Percentiles rank a stretch among this genome's conserved stretches.
Conservation (phyloP, 2,797 vertebrate genomes). For the Darevskia mixta region DNA sequence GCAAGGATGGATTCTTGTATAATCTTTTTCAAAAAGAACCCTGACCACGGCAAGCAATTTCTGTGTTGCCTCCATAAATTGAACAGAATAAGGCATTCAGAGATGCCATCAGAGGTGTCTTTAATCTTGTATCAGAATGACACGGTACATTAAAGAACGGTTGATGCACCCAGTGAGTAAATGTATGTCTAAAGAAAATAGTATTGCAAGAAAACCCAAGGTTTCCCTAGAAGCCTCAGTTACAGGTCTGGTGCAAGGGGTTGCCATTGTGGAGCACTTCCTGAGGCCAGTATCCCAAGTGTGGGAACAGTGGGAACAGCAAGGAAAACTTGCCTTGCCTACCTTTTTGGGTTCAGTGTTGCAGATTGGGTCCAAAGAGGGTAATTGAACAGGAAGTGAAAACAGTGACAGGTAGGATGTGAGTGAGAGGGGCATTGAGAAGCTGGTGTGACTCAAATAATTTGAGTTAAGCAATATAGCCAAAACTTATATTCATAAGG, state of each 20-base stretch:
- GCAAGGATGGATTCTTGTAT: too few species aligned
- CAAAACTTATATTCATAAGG: too few species aligned
- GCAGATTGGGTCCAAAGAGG: too few species aligned
- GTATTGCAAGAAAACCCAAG: background rate
- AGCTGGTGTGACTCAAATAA: too few species aligned
- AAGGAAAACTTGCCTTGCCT: background rate
- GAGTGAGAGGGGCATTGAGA: too few species aligned
- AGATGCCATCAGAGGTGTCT: background rate
- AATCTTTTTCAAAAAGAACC: too few species aligned
- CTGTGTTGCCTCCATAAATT: background rate
- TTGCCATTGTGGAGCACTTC: background rate
- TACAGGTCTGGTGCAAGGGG: background rate
- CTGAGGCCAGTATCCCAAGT: background rate
- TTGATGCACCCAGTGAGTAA: background rate
- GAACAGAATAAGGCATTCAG: background rate
- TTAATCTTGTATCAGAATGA: background rate
- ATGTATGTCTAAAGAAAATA: background rate
- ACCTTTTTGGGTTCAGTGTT: too few species aligned
- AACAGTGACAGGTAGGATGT: background rate
- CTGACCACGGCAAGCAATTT: background rate
- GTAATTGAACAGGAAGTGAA: too few species aligned
- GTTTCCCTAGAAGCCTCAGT: background rate
- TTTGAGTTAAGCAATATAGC: too few species aligned
- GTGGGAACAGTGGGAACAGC: background rate
- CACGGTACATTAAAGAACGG: background rate